These are phyloP conservation scores for Epirrita christyi DNA, from an alignment of 2,888 invertebrate genomes.

Conservation along the genomic window DNA sequence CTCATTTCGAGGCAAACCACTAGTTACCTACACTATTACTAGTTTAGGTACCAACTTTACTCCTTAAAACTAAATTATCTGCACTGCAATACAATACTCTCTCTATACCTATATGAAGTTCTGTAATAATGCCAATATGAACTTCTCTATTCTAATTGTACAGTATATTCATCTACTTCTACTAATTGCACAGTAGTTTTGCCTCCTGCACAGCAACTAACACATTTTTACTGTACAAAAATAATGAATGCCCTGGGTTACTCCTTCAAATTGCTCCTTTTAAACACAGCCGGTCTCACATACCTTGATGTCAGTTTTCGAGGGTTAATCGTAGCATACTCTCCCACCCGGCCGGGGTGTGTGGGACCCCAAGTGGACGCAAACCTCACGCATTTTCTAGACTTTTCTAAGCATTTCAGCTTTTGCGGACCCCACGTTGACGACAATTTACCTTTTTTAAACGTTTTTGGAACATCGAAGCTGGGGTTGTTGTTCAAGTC, in stretches of 20 bases:
- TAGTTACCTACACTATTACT: too few species aligned
- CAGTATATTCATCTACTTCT: too few species aligned
- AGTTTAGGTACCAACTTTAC: too few species aligned
- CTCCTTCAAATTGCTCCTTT: constrained; percentile 30
- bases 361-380: constrained; percentile 36
- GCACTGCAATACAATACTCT: too few species aligned
- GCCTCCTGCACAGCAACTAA: too few species aligned
- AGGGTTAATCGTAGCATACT: constrained; percentile 59
- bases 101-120: too few species aligned
- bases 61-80: too few species aligned
- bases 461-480: constrained; percentile 3
- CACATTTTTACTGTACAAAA: too few species aligned
- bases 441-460: constrained; percentile 23
- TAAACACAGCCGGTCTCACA: constrained; percentile 50
- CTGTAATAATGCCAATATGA: too few species aligned
- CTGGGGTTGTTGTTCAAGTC: constrained; percentile 7
- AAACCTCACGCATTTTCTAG: constrained; percentile 33
- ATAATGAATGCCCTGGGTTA: background rate
- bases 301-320: constrained; percentile 50
- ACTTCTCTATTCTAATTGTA: too few species aligned
- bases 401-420: constrained; percentile 30
- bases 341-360: constrained; percentile 39
- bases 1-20: too few species aligned
- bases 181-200: too few species aligned
- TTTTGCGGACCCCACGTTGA: constrained; percentile 36